phyloP scores from a whole-genome alignment of 2,888 invertebrate genomes.

The Heliconius ethilla region DNA sequence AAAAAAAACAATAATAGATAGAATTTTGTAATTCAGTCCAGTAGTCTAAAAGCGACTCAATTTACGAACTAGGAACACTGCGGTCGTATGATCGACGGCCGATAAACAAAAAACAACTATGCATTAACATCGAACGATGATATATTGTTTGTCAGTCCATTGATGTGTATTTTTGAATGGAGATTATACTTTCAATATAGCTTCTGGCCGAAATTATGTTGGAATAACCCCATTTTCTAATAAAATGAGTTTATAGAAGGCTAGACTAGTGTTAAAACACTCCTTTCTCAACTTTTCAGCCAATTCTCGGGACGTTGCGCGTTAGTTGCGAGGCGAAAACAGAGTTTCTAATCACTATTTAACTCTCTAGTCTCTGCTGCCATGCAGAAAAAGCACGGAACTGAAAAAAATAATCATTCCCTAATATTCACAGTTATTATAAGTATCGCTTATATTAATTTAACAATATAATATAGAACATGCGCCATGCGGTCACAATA shows the following conservation, averaged over 20 bases:
- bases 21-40: background rate
- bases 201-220: background rate
- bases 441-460: background rate
- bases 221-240: background rate
- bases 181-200: constrained; percentile 33
- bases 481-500: background rate
- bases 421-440: background rate
- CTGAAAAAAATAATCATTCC: too few relatives aligned
- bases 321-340: background rate
- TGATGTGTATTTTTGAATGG: constrained; percentile 60
- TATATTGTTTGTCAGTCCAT: constrained; percentile 61
- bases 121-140: constrained; percentile 68
- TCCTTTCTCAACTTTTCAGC: background rate
- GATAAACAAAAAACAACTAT: constrained; percentile 69
- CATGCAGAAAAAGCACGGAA: too few relatives aligned
- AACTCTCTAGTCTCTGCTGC: too few relatives aligned
- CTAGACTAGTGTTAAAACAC: background rate
- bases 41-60: constrained; percentile 8
- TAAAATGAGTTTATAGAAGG: too few relatives aligned
- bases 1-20: constrained; percentile 13
- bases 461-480: background rate
- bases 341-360: background rate
- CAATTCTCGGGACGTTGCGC: background rate
- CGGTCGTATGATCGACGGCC: constrained; percentile 53
- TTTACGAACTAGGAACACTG: constrained; percentile 36